Percentiles rank a stretch among this genome's conserved stretches.
phyloP scores from a whole-genome alignment of 2,797 vertebrate species.

The Mormyrops boulengeri region DNA sequence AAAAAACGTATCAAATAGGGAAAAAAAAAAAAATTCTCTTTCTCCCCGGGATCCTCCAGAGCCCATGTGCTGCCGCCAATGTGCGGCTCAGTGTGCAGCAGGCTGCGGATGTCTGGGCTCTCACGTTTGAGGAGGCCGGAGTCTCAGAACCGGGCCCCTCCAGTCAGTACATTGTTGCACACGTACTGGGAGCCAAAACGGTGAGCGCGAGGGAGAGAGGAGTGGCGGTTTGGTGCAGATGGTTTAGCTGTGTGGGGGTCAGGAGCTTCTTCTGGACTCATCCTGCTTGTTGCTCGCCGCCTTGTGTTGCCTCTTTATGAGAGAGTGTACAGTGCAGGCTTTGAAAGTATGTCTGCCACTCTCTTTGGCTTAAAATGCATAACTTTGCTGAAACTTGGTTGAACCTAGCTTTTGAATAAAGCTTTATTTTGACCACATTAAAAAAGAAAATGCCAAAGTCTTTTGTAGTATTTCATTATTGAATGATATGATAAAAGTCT shows the following conservation, averaged over 20 bases:
- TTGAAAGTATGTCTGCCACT: background rate
- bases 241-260: background rate
- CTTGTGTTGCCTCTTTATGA: background rate
- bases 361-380: background rate
- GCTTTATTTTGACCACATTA: background rate
- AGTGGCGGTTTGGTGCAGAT: background rate
- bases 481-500: background rate
- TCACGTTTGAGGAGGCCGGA: constrained; percentile 62
- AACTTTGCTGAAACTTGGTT: background rate
- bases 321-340: background rate
- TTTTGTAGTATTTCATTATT: background rate
- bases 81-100: constrained; percentile 48
- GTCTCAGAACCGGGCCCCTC: constrained; percentile 78
- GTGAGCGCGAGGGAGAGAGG: constrained; percentile 50
- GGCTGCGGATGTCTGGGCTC: constrained; percentile 63
- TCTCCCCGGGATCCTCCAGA: constrained; percentile 27
- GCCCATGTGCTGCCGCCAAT: constrained; percentile 15
- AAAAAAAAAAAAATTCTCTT: background rate
- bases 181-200: constrained; percentile 87
- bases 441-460: background rate
- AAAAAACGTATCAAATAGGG: background rate
- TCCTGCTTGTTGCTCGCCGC: constrained; percentile 17
- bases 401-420: background rate
- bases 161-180: constrained; percentile 82
- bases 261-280: background rate